Base-by-base conservation (phyloP, 2,113 vertebrate species). In the Sialia sialis region DNA sequence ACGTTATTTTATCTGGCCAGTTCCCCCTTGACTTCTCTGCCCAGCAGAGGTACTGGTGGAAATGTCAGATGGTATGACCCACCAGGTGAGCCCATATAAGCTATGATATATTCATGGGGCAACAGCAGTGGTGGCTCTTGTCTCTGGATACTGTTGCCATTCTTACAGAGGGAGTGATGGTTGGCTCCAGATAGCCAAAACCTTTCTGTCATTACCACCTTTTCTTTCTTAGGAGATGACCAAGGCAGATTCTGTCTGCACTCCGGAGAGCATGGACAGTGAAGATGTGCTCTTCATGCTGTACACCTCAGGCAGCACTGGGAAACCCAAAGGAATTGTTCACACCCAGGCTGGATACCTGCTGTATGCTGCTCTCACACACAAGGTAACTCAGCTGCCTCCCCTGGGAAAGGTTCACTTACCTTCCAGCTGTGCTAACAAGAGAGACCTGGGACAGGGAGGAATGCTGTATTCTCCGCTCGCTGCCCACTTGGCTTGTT, bases 271-370 rank as follows among this genome's bases (percentile, higher is more conserved):
- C 66, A 98, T 99, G 98, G 98, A 97, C 95, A 99, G 99, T 2
- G 99, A 99, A 87, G 99, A 99, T 39, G 54, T 97, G 70, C 98
- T 99, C 30, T 99, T 99, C 83, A 97, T 99, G 97, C 97, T 99
- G 30, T 99, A 99, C 29, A 99, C 99, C 1, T 99, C 99, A 0
- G 98, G 99, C 49, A 99, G 99, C 91, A 99, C 99, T 0, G 99
- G 99, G 22, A 97, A 97, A 60, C 99, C 99, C 79, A 99, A 99
- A 96, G 99, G 99, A 32, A 93, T 99, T 0, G 97, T 99, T 48
- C 99, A 99, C 95, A 98, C 98, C 5, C 99, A 99, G 97, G 99
- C 99, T 1, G 99, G 99, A 39, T 99, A 99, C 94, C 97, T 99
- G 95, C 98, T 99, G 7, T 99, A 98, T 2, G 68, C 98, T 2